Evolutionary conservation across 2,113 vertebrate species (phyloP).

Genomic region (Epinephelus moara): DNA sequence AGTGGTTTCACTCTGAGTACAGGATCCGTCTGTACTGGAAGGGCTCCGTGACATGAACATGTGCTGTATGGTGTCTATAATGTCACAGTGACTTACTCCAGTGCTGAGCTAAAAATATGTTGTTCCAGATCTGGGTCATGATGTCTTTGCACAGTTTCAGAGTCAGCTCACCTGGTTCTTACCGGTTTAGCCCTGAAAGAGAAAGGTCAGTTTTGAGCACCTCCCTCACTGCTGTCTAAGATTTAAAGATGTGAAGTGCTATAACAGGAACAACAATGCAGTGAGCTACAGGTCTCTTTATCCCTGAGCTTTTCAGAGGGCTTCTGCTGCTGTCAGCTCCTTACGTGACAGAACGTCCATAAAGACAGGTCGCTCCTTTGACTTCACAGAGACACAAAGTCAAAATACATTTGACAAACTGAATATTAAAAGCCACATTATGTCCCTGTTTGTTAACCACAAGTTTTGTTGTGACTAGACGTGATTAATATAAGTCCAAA

Average conservation of each 20-base stretch:
- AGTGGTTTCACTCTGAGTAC: conserved; percentile 12
- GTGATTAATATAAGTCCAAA: too few relatives aligned
- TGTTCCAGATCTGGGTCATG: conserved; percentile 4
- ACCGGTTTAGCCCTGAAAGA: not conserved
- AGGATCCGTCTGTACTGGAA: conserved; percentile 30
- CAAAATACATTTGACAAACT: too few relatives aligned
- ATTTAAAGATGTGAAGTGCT: not conserved
- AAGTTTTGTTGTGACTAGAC: not conserved
- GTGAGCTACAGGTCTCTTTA: not conserved
- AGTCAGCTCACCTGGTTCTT: not conserved
- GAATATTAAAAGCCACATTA: too few relatives aligned
- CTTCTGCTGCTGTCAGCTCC: too few relatives aligned
- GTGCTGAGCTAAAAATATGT: conserved; percentile 11
- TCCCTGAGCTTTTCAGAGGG: too few relatives aligned
- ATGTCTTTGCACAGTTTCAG: not conserved
- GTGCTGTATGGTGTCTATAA: conserved; percentile 28
- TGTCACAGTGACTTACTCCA: conserved; percentile 4
- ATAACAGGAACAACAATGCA: not conserved
- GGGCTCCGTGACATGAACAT: conserved; percentile 20
- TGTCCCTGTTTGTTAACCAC: too few relatives aligned
- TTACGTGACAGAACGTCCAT: too few relatives aligned
- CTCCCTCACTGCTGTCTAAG: not conserved
- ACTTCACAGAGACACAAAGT: too few relatives aligned
- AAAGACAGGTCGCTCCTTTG: too few relatives aligned
- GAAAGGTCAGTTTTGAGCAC: not conserved